Evolutionary conservation across 2,113 vertebrate species (phyloP), one percentile per base, ranked within the genome.

Genomic region (Entomyzon cyanotis): DNA sequence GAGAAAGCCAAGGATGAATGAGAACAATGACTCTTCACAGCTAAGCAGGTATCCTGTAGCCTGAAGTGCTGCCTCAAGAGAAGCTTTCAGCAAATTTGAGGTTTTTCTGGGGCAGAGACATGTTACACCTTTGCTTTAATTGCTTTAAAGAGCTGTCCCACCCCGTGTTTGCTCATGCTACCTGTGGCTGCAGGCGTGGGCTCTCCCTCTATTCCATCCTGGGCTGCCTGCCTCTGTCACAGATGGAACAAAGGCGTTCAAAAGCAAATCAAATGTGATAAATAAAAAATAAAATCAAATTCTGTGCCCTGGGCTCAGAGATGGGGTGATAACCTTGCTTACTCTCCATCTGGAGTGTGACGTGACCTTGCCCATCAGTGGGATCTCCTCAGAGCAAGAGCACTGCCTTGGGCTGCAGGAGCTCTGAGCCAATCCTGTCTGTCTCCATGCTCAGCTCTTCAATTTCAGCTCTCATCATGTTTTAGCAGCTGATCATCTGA

Each of bases 401-500:
- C 22, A 19, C 35, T 46, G 64, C 30, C n/a, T 31, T 28, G 18
- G 39, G 35, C 9, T 84, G 63, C 35, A 59, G 39, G 19, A 67
- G 33, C 27, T 71, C 53, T 58, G 33, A 47, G 76, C 25, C 12
- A 7, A 49, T 33, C 23, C 11, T 79, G 37, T 65, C n/a, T 82
- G 46, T 47, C 46, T 63, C 19, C 22, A 25, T 9, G 49, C 35
- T 28, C 28, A 78, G 42, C 18, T 53, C 27, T 31, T 82, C 85
- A 15, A 87, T 87, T 95, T 68, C 67, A 53, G 13, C 15, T 87
- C 49, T 90, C 70, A 73, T 79, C 62, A 73, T 28, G 28, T 90
- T 79, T 10, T 85, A 94, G n/a, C 58, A 96, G 62, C 17, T 89
- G 77, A 73, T 90, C 80, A 84, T 50, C 58, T 83, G 46, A 87